Conservation (phyloP, 2,113 vertebrate genomes). For the Apteryx owenii region DNA sequence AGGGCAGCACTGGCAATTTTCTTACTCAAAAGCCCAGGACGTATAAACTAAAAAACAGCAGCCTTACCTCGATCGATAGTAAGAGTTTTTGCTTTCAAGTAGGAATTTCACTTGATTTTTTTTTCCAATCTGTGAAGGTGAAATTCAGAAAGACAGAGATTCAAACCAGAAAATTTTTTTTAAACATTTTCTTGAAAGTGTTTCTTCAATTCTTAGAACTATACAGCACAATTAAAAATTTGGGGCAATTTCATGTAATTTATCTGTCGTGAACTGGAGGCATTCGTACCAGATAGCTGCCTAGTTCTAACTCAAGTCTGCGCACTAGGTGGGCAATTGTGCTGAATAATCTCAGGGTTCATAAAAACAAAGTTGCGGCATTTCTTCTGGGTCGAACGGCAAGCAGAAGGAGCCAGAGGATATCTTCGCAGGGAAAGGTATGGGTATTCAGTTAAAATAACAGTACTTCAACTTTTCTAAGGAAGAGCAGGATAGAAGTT, state of each 20-base stretch:
- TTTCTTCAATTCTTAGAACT: not conserved
- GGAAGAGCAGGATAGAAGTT: not conserved
- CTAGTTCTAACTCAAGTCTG: not conserved
- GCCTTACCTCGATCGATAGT: not conserved
- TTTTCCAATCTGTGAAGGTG: not conserved
- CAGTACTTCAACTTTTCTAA: not conserved
- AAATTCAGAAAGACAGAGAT: no score
- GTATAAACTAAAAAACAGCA: not conserved
- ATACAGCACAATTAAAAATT: not conserved
- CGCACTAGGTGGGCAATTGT: not conserved
- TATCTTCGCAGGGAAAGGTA: not conserved
- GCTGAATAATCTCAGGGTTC: not conserved
- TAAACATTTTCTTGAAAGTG: not conserved
- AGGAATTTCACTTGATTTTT: not conserved
- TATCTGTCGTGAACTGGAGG: not conserved
- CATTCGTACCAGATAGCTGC: not conserved
- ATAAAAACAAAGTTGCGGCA: not conserved
- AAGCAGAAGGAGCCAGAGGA: not conserved
- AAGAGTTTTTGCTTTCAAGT: not conserved
- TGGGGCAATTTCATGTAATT: not conserved
- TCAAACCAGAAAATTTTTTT: no score
- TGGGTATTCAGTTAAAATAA: not conserved
- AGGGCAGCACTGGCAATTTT: not conserved
- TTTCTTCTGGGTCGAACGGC: not conserved
- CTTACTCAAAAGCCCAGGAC: not conserved